These are phyloP conservation scores for Aphelenchoides besseyi DNA, from an alignment of 1,140 invertebrate species.

Conservation along the genomic window DNA sequence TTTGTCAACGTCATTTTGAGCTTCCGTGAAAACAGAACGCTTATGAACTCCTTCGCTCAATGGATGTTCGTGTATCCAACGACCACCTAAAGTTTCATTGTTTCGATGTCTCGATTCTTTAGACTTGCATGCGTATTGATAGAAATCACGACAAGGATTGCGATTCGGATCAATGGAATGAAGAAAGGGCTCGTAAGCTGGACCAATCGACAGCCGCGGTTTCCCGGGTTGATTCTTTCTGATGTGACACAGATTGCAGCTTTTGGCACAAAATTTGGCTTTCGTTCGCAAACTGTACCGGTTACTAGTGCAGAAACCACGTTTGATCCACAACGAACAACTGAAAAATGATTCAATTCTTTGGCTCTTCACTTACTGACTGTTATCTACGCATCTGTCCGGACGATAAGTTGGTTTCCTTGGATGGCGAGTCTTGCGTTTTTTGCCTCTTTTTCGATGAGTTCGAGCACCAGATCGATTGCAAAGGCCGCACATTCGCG, in stretches of 20 bases:
- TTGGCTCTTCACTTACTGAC: not conserved
- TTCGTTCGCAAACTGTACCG: not conserved
- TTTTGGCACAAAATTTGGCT: not conserved
- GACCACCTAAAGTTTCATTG: no score
- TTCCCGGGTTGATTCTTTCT: not conserved
- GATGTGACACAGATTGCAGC: not conserved
- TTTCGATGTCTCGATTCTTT: no score
- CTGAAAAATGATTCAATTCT: not conserved
- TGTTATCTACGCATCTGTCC: not conserved
- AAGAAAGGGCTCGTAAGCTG: not conserved
- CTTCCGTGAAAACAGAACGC: not conserved
- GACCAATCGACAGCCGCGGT: not conserved
- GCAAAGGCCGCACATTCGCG: not conserved
- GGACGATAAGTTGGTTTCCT: not conserved
- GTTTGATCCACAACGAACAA: not conserved
- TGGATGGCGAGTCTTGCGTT: not conserved
- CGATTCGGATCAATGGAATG: not conserved
- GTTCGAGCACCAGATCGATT: not conserved
- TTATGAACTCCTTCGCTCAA: not conserved
- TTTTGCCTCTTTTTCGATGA: not conserved
- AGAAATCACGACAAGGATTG: not conserved
- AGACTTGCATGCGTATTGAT: conserved; percentile 5
- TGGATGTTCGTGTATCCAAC: not conserved
- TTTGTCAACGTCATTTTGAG: not conserved
- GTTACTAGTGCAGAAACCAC: not conserved